A percentile compares a stretch with the other conserved stretches of the same genome.
Evolutionary conservation across 2,797 vertebrate genomes (phyloP).

Genomic region (Schizothorax lantsangensis): DNA sequence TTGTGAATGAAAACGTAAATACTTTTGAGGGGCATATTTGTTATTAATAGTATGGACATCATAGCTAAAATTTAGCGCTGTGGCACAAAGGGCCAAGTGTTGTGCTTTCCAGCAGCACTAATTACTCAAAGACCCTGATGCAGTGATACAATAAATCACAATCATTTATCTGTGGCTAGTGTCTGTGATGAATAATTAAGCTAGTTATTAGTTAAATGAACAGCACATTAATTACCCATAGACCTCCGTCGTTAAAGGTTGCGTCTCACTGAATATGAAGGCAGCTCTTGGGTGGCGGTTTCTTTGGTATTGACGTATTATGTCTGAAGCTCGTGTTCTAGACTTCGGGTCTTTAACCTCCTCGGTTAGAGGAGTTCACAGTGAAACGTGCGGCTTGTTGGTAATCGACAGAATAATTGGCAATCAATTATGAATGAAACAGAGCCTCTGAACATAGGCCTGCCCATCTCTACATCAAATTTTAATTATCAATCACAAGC

Average conservation of each 20-base stretch:
- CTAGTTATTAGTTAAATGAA: constrained; percentile 61
- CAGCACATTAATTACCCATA: constrained; percentile 54
- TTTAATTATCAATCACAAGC: constrained; percentile 60
- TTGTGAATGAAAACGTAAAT: neutral
- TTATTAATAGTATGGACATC: neutral
- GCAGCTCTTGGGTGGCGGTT: constrained; percentile 16
- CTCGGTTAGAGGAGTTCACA: constrained; percentile 35
- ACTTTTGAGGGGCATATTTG: neutral
- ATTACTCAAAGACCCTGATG: constrained; percentile 43
- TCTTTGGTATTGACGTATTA: constrained; percentile 31
- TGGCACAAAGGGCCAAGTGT: constrained; percentile 33
- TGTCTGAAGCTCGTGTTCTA: constrained; percentile 23
- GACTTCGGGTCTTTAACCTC: constrained; percentile 26
- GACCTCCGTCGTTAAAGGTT: constrained; percentile 44
- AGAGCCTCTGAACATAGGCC: constrained; percentile 47
- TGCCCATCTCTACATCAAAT: constrained; percentile 57
- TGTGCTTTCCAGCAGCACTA: constrained; percentile 36
- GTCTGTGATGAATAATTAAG: constrained; percentile 56
- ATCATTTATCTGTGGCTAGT: constrained; percentile 49
- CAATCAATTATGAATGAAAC: constrained; percentile 65
- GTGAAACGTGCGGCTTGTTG: constrained; percentile 40
- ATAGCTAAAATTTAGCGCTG: neutral
- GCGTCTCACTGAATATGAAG: constrained; percentile 20
- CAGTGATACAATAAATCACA: constrained; percentile 52
- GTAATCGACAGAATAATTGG: constrained; percentile 59